These are phyloP conservation scores for Tragelaphus scriptus DNA, from an alignment of 2,113 vertebrate species.

Conservation along the genomic window DNA sequence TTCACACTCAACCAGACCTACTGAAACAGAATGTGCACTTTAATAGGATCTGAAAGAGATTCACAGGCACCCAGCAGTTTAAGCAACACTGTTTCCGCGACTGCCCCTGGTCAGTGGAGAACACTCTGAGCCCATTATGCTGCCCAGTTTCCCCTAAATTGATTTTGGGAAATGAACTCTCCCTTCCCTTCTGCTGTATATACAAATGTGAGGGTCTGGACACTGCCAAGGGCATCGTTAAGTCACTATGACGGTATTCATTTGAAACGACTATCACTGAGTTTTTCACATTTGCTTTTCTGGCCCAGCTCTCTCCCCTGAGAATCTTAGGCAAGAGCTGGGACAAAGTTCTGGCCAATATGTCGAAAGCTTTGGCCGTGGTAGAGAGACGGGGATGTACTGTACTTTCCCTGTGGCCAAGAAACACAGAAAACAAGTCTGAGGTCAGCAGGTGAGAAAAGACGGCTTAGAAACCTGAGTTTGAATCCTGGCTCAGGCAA, in stretches of 20 bases:
- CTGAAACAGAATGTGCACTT: not conserved
- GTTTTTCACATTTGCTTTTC: not conserved
- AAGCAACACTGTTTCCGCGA: not conserved
- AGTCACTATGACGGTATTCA: not conserved
- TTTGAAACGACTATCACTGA: not conserved
- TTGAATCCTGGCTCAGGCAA: not conserved
- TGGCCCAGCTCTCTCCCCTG: not conserved
- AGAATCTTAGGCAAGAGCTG: not conserved
- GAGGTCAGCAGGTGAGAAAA: not conserved
- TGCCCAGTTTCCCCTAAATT: not conserved
- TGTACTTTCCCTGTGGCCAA: not conserved
- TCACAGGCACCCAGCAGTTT: not conserved
- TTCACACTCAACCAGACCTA: not conserved
- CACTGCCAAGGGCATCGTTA: not conserved
- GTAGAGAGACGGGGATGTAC: not conserved
- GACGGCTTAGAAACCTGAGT: not conserved
- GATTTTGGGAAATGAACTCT: not conserved
- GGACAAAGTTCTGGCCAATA: not conserved
- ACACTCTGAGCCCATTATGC: not conserved
- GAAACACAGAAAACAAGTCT: not conserved
- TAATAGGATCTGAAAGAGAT: not conserved
- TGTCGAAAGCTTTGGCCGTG: not conserved
- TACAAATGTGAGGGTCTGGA: not conserved
- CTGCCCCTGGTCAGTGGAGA: not conserved
- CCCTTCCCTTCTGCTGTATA: not conserved